These are phyloP conservation scores for Piaya cayana DNA, from an alignment of 2,113 vertebrate species.

Conservation along the genomic window DNA sequence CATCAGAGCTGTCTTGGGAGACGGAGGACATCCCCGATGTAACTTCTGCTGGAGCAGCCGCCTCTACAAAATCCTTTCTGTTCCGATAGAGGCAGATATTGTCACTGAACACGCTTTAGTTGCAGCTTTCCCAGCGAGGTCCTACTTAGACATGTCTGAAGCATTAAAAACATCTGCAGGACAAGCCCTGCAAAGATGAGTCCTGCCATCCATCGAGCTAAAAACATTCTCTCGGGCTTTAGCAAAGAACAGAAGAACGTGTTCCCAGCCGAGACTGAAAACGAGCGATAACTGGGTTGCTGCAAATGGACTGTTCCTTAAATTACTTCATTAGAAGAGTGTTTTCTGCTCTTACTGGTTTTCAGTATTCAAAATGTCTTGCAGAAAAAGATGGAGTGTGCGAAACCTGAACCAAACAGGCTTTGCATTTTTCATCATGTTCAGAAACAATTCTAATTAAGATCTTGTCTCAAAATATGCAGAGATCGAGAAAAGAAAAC, in stretches of 20 bases:
- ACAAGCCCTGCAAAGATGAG: not conserved
- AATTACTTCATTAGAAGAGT: not conserved
- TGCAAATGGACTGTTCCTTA: not conserved
- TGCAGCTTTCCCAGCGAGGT: not conserved
- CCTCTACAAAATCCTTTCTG: not conserved
- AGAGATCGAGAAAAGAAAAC: conserved; percentile 19
- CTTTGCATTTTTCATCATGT: not conserved
- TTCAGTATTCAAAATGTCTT: not conserved
- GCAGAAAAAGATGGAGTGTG: not conserved
- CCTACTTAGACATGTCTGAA: not conserved
- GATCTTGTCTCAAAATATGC: conserved; percentile 9
- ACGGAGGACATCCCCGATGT: not conserved
- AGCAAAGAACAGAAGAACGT: not conserved
- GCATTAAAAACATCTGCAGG: not conserved
- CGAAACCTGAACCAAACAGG: not conserved
- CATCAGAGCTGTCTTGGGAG: not conserved
- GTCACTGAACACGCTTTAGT: not conserved
- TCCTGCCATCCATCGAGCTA: not conserved
- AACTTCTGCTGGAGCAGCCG: not conserved
- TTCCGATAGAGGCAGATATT: not conserved
- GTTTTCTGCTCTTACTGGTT: not conserved
- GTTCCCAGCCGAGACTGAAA: not conserved
- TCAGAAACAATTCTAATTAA: conserved; percentile 25
- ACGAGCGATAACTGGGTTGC: not conserved
- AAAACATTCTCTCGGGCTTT: not conserved